Percentiles rank a stretch among this genome's conserved stretches.
phyloP scores from a whole-genome alignment of 2,797 vertebrate genomes.

The Myotis daubentonii region DNA sequence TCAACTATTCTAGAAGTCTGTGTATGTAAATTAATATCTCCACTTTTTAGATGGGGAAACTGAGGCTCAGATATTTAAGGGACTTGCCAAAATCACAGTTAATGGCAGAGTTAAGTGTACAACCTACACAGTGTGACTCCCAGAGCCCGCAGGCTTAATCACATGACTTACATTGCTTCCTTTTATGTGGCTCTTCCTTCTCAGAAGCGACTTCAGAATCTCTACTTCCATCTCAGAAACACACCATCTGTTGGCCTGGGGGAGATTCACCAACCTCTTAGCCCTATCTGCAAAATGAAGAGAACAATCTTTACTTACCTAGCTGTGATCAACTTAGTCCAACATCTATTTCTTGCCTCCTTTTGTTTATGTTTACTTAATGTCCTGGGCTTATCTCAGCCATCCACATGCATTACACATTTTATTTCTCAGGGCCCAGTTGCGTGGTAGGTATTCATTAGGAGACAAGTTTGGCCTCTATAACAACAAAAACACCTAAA shows the following conservation, averaged over 20 bases:
- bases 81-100: not conserved
- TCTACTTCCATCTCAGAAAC: conserved; percentile 70
- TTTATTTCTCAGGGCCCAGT: not conserved
- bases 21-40: not conserved
- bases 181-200: not conserved
- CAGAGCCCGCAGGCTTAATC: not conserved
- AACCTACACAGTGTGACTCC: not conserved
- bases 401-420: not conserved
- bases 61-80: not conserved
- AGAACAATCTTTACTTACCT: not conserved
- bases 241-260: not conserved
- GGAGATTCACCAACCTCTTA: not conserved
- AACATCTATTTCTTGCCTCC: not conserved
- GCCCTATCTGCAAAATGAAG: not conserved
- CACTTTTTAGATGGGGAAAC: not conserved
- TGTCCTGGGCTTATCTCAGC: not conserved
- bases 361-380: not conserved
- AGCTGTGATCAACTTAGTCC: not conserved
- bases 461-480: not conserved
- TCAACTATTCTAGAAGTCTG: not conserved
- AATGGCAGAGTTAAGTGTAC: not conserved
- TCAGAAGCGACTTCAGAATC: not conserved
- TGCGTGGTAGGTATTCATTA: not conserved
- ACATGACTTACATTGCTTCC: not conserved
- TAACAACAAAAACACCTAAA: not conserved